Percentiles rank a stretch among this genome's conserved stretches.
Conservation (phyloP, 2,113 vertebrate genomes). For the Etheostoma spectabile region DNA sequence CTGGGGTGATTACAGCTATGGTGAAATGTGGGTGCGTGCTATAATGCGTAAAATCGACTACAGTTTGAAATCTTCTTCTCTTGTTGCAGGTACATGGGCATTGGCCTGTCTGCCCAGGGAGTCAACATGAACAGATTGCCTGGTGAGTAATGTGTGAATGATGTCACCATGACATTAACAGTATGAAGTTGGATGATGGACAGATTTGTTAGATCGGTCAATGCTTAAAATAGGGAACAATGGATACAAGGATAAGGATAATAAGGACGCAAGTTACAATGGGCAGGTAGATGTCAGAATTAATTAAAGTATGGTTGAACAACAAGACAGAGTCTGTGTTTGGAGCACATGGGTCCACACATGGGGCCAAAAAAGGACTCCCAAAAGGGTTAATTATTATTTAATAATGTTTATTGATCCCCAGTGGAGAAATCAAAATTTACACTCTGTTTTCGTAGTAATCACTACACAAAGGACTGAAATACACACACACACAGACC, state of each 20-base stretch:
- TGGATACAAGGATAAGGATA: background rate
- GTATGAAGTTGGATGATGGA: background rate
- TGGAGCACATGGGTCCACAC: slow-evolving; percentile 11
- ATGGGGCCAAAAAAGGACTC: slow-evolving; percentile 26
- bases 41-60: background rate
- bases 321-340: background rate
- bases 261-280: background rate
- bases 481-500: too few relatives aligned
- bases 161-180: background rate
- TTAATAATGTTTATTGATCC: too few relatives aligned
- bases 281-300: background rate
- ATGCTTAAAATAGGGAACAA: background rate
- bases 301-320: background rate
- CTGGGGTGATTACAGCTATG: background rate
- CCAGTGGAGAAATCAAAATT: too few relatives aligned
- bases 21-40: background rate
- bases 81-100: slow-evolving; percentile 96
- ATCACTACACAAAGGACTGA: too few relatives aligned
- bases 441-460: too few relatives aligned
- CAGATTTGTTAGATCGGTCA: background rate
- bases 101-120: slow-evolving; percentile 97
- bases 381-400: background rate
- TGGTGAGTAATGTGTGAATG: slow-evolving; percentile 87
- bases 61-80: slow-evolving; percentile 21
- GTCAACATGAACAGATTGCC: slow-evolving; percentile 99